Evolutionary conservation across 2,888 invertebrate species (phyloP).

Genomic region (Nephrotoma appendiculata): DNA sequence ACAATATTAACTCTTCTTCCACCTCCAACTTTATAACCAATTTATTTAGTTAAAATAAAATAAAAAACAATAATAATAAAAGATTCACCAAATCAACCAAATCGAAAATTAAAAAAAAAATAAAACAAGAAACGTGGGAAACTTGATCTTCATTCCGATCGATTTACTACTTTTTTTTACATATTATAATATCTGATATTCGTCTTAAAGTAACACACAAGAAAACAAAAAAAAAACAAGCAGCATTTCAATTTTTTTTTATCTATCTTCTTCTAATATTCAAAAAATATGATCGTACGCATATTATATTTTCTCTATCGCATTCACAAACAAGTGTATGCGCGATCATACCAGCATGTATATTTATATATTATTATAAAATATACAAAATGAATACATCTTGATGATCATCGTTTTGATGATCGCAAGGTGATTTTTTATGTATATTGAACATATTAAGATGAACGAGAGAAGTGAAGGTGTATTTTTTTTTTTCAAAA

Average conservation of each 20-base stretch:
- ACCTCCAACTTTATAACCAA: constrained; percentile 3
- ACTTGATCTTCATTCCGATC: constrained; percentile 4
- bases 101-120: background rate
- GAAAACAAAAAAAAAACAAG: background rate
- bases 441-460: background rate
- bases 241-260: constrained; percentile 2
- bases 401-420: background rate
- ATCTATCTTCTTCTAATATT: background rate
- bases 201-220: background rate
- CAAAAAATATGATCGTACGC: background rate
- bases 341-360: background rate
- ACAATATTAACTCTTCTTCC: background rate
- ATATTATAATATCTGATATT: background rate
- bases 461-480: background rate
- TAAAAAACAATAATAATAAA: background rate
- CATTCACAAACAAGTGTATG: background rate
- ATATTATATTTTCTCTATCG: background rate
- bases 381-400: background rate
- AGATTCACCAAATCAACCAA: constrained; percentile 4
- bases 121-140: constrained; percentile 3
- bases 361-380: background rate
- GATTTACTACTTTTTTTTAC: constrained; percentile 4
- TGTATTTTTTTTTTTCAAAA: background rate
- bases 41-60: background rate
- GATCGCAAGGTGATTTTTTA: constrained; percentile 3